These are phyloP conservation scores for Pangasius sanitwongsei DNA, from an alignment of 2,797 vertebrate species.

Conservation along the genomic window DNA sequence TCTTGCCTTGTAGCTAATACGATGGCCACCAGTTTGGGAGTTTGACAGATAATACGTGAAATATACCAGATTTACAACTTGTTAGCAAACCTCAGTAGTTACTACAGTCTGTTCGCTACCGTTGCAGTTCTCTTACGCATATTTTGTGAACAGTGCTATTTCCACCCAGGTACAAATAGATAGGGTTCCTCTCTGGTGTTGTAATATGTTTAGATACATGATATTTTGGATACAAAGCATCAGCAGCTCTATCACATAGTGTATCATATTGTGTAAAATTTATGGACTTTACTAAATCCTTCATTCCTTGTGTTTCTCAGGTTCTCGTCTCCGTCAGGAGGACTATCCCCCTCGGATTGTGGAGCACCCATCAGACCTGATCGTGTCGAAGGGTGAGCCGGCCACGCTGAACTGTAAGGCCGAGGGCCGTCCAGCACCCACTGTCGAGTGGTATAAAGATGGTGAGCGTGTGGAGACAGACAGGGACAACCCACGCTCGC, in stretches of 20 bases:
- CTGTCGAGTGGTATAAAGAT: slow-evolving; percentile 94
- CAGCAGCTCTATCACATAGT: neutral
- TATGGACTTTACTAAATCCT: neutral
- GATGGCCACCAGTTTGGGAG: neutral
- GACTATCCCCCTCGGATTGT: slow-evolving; percentile 93
- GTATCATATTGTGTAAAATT: neutral
- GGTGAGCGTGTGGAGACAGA: slow-evolving; percentile 92
- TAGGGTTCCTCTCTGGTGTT: neutral
- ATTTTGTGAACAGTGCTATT: neutral
- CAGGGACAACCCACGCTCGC: slow-evolving; percentile 90
- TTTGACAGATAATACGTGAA: neutral
- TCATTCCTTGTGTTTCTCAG: slow-evolving; percentile 62
- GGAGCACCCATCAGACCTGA: slow-evolving; percentile 93
- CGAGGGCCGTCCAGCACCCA: slow-evolving; percentile 86
- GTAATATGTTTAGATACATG: neutral
- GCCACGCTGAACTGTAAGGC: slow-evolving; percentile 94
- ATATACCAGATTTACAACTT: neutral
- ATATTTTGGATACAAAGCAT: neutral
- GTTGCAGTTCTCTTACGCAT: neutral
- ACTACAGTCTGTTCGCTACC: neutral
- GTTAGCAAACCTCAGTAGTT: neutral
- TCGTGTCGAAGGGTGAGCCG: slow-evolving; percentile 93
- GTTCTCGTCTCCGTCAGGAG: slow-evolving; percentile 94
- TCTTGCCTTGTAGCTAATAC: neutral
- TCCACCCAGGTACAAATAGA: neutral